phyloP scores from a whole-genome alignment of 2,888 invertebrate species.

The Hartigia nigra region DNA sequence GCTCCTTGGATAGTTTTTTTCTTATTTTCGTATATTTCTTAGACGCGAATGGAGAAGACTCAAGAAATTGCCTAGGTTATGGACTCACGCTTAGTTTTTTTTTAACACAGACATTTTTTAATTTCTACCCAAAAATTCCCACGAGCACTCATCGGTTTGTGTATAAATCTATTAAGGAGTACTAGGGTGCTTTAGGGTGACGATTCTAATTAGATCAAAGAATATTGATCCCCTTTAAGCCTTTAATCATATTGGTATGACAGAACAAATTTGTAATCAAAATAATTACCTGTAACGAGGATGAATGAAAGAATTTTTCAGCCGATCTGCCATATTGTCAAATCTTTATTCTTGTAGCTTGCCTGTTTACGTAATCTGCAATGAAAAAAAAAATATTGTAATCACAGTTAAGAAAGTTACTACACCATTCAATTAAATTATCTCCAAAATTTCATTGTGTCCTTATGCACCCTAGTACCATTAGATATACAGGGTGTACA shows the following conservation, averaged over 20 bases:
- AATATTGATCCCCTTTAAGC: not conserved
- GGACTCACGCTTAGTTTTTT: not conserved
- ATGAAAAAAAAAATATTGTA: not conserved
- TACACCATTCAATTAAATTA: not conserved
- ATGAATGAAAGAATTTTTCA: too few species aligned
- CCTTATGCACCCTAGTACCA: not conserved
- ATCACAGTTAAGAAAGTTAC: not conserved
- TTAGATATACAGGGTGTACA: not conserved
- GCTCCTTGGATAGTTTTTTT: constrained; percentile 8
- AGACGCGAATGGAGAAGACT: not conserved
- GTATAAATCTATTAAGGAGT: not conserved
- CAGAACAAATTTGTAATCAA: not conserved
- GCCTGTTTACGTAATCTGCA: not conserved
- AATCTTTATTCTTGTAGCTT: too few species aligned
- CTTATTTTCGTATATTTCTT: not conserved
- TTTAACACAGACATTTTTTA: not conserved
- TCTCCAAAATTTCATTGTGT: not conserved
- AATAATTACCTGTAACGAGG: not conserved
- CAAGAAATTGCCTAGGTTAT: constrained; percentile 1
- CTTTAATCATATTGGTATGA: not conserved
- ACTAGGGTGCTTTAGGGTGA: not conserved
- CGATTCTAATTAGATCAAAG: not conserved
- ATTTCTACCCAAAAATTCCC: not conserved
- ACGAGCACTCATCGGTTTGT: not conserved
- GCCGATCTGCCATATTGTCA: too few species aligned